Conservation (phyloP, 2,888 invertebrate species). For the Galerucella pusilla region DNA sequence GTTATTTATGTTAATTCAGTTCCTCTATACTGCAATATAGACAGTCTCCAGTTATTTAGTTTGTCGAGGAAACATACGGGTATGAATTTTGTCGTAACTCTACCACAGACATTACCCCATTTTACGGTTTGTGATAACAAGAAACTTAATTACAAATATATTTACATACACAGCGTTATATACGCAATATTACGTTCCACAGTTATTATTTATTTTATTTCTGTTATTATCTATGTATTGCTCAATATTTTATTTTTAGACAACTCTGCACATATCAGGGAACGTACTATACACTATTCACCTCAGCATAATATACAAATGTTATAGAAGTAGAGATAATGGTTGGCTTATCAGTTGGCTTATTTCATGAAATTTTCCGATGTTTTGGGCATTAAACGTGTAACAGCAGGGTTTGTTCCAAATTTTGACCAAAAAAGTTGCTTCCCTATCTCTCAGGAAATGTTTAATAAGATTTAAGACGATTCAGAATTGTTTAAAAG, state of each 20-base stretch:
- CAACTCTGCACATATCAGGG: not conserved
- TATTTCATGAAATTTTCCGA: no score
- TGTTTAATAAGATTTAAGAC: no score
- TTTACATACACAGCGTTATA: slow-evolving; percentile 28
- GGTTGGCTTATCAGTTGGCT: no score
- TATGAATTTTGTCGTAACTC: slow-evolving; percentile 36
- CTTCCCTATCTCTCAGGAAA: no score
- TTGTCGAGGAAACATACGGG: slow-evolving; percentile 35
- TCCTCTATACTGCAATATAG: slow-evolving; percentile 38
- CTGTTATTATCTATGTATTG: slow-evolving; percentile 32
- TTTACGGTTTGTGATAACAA: slow-evolving; percentile 39
- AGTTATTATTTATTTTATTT: slow-evolving; percentile 31
- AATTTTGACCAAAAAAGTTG: no score
- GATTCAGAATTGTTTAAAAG: no score
- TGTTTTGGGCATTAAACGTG: no score
- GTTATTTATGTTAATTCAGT: slow-evolving; percentile 40
- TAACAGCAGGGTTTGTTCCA: no score
- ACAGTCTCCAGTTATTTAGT: slow-evolving; percentile 38
- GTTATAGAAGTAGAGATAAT: no score
- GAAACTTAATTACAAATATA: slow-evolving; percentile 41
- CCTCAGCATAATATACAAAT: no score
- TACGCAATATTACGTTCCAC: slow-evolving; percentile 35
- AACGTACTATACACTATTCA: no score
- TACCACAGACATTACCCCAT: slow-evolving; percentile 34
- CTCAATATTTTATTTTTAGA: slow-evolving; percentile 29